phyloP scores from a whole-genome alignment of 2,888 invertebrate genomes.

The Orthonevra nobilis region DNA sequence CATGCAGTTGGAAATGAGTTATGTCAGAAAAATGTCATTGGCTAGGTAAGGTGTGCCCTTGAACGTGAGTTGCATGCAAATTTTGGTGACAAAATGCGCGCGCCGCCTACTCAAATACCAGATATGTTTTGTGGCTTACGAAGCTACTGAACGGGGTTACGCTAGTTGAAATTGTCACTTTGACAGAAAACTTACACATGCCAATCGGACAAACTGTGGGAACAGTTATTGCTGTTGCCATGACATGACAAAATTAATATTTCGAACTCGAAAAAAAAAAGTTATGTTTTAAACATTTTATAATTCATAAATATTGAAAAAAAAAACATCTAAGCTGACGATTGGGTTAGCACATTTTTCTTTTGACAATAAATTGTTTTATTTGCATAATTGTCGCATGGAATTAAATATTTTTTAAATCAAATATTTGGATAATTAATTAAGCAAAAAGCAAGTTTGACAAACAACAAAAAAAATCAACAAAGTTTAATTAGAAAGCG shows the following conservation, averaged over 20 bases:
- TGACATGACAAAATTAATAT: too few relatives aligned
- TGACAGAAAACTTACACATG: too few relatives aligned
- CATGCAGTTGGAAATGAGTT: conserved; percentile 40
- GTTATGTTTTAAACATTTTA: too few relatives aligned
- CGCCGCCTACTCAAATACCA: conserved; percentile 20
- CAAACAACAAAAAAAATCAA: background rate
- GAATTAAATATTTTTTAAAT: background rate
- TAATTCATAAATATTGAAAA: too few relatives aligned
- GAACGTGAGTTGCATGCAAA: conserved; percentile 62
- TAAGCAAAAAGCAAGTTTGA: background rate
- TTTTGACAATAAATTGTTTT: background rate
- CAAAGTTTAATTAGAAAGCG: background rate
- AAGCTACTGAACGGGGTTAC: conserved; percentile 24
- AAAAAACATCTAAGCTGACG: too few relatives aligned
- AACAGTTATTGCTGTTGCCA: too few relatives aligned
- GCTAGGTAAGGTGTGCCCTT: conserved; percentile 49
- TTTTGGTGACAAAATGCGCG: conserved; percentile 46
- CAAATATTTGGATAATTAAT: background rate
- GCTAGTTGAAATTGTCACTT: too few relatives aligned
- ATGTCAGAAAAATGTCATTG: conserved; percentile 51
- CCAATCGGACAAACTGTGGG: too few relatives aligned
- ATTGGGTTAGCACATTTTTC: background rate
- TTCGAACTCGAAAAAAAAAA: too few relatives aligned
- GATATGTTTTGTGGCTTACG: background rate
- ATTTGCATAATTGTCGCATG: background rate